Evolutionary conservation across 2,888 invertebrate species (phyloP).

Genomic region (Gibbula magus): DNA sequence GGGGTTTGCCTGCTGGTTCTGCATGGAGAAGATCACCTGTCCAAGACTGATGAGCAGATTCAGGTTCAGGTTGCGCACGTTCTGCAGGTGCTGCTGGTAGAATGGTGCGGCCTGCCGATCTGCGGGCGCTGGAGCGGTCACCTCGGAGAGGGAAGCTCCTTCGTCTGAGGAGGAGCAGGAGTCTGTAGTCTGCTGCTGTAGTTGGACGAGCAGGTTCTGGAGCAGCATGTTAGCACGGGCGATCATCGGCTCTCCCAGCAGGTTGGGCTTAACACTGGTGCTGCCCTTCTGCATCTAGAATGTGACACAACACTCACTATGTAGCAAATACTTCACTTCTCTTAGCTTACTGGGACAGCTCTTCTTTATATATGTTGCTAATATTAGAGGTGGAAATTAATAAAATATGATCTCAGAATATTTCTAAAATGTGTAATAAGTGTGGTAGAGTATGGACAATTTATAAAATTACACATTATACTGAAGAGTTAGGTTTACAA

Average conservation of each 20-base stretch:
- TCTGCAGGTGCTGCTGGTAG: conserved; percentile 28
- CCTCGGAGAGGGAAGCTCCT: neutral
- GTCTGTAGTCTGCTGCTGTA: conserved; percentile 37
- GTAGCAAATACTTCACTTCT: no score
- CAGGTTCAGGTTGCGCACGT: conserved; percentile 54
- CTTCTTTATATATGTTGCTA: no score
- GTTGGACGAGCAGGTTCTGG: conserved; percentile 73
- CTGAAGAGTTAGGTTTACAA: no score
- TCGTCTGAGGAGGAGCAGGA: neutral
- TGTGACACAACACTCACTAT: no score
- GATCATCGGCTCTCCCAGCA: conserved; percentile 74
- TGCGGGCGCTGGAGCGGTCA: neutral
- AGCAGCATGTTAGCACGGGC: conserved; percentile 73
- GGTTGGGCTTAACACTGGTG: conserved; percentile 56
- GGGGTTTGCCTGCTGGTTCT: conserved; percentile 18
- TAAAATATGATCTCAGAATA: no score
- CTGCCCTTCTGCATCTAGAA: neutral
- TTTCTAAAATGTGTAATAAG: no score
- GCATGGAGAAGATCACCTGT: conserved; percentile 56
- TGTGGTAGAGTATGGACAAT: no score
- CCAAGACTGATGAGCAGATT: conserved; percentile 61
- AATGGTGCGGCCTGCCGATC: conserved; percentile 11
- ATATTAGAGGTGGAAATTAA: no score
- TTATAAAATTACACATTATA: no score
- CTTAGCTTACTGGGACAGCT: no score